phyloP scores from a whole-genome alignment of 1,140 invertebrate genomes.

The Camponotus vicinus region DNA sequence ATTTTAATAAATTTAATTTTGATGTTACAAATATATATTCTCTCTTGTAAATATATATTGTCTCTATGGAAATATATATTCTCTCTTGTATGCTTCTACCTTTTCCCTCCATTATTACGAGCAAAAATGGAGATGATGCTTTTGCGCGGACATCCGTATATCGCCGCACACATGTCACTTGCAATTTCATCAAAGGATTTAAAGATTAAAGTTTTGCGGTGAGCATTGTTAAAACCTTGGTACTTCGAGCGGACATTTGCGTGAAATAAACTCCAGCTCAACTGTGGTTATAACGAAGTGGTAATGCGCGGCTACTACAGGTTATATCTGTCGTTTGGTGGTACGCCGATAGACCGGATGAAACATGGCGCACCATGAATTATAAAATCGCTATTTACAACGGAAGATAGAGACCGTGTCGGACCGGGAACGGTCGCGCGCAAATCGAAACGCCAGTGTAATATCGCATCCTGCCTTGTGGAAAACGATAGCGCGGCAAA shows the following conservation, averaged over 20 bases:
- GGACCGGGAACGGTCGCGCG: not conserved
- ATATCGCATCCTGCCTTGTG: slow-evolving; percentile 58
- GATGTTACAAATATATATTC: not conserved
- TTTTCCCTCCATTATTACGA: not conserved
- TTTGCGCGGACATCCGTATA: not conserved
- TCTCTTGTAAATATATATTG: not conserved
- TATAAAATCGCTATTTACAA: slow-evolving; percentile 74
- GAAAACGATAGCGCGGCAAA: slow-evolving; percentile 46
- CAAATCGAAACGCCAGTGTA: slow-evolving; percentile 36
- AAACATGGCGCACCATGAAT: slow-evolving; percentile 71
- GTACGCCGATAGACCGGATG: slow-evolving; percentile 65
- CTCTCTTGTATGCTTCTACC: not conserved
- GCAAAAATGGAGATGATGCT: slow-evolving; percentile 1
- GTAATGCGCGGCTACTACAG: slow-evolving; percentile 41
- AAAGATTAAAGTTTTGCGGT: slow-evolving; percentile 41
- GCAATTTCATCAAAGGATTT: slow-evolving; percentile 16
- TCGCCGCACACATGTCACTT: slow-evolving; percentile 15
- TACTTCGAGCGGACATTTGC: slow-evolving; percentile 27
- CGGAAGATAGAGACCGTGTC: slow-evolving; percentile 56
- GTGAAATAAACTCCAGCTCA: slow-evolving; percentile 61
- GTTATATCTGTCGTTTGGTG: slow-evolving; percentile 65
- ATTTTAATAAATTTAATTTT: slow-evolving; percentile 8
- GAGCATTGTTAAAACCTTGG: slow-evolving; percentile 35
- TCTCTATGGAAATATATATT: too few species aligned
- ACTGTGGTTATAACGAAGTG: slow-evolving; percentile 61